phyloP scores from a whole-genome alignment of 2,797 vertebrate species.

The Tenualosa ilisha region DNA sequence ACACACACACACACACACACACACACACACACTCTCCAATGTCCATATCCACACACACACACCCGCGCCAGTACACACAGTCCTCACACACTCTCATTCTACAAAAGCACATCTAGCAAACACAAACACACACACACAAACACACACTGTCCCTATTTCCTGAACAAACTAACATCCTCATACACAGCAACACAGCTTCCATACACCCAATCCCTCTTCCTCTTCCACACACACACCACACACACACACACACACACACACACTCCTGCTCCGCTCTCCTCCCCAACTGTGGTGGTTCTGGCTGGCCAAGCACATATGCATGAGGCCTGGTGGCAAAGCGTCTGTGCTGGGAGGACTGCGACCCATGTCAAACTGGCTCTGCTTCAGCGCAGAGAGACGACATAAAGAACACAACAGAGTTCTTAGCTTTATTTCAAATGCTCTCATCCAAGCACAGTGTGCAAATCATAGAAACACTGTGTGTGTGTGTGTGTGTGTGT shows the following conservation, averaged over 20 bases:
- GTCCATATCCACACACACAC: constrained; percentile 1
- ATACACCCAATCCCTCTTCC: background rate
- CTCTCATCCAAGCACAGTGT: background rate
- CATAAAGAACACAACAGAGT: background rate
- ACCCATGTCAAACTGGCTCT: background rate
- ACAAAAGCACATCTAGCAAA: background rate
- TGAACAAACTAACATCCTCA: background rate
- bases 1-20: background rate
- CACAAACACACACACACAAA: constrained; percentile 6
- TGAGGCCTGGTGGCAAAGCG: background rate
- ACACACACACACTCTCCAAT: constrained; percentile 33
- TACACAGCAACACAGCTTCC: background rate
- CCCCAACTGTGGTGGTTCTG: background rate
- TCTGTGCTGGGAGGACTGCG: background rate
- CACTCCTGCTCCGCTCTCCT: background rate
- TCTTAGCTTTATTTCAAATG: background rate
- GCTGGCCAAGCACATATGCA: background rate
- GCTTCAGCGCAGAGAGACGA: background rate
- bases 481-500: background rate
- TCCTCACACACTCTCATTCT: background rate
- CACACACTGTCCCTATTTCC: background rate
- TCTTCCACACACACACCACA: too few species aligned
- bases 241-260: too few species aligned
- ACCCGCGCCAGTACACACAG: background rate
- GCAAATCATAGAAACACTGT: background rate